Conservation (phyloP, 1,140 invertebrate species). For the Ceratina calcarata region DNA sequence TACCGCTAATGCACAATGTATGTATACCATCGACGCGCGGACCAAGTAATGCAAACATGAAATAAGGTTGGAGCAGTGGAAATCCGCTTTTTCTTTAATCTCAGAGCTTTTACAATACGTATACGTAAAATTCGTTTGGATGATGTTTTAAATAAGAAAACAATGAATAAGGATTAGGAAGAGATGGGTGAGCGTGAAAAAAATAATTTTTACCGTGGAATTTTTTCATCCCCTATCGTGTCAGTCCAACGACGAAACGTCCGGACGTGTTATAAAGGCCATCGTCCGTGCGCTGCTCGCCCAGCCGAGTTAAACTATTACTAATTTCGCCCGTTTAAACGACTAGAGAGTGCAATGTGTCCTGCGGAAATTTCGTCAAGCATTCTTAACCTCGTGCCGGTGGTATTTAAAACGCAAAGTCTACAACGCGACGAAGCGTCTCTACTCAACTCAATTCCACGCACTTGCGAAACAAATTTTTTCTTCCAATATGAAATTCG, state of each 20-base stretch:
- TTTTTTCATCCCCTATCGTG: neutral
- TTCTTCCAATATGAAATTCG: too few relatives aligned
- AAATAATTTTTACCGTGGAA: conserved; percentile 11
- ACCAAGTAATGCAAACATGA: conserved; percentile 2
- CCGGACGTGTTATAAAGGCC: conserved; percentile 7
- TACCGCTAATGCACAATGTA: neutral
- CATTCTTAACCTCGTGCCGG: neutral
- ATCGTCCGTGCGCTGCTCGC: neutral
- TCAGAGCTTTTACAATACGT: too few relatives aligned
- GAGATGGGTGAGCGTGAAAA: neutral
- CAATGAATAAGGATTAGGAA: too few relatives aligned
- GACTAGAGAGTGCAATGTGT: neutral
- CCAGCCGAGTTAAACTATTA: conserved; percentile 2
- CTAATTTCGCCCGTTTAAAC: conserved; percentile 25
- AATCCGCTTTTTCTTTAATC: too few relatives aligned
- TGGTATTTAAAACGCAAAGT: neutral
- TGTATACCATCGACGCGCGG: neutral
- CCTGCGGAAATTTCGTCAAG: neutral
- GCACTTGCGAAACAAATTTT: too few relatives aligned
- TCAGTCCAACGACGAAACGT: conserved; percentile 1
- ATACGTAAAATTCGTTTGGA: too few relatives aligned
- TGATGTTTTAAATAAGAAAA: neutral
- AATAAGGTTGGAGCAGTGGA: neutral
- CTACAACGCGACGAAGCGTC: too few relatives aligned
- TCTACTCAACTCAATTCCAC: too few relatives aligned